Evolutionary conservation across 2,888 invertebrate genomes (phyloP).

Genomic region (Amphipoea oculea): DNA sequence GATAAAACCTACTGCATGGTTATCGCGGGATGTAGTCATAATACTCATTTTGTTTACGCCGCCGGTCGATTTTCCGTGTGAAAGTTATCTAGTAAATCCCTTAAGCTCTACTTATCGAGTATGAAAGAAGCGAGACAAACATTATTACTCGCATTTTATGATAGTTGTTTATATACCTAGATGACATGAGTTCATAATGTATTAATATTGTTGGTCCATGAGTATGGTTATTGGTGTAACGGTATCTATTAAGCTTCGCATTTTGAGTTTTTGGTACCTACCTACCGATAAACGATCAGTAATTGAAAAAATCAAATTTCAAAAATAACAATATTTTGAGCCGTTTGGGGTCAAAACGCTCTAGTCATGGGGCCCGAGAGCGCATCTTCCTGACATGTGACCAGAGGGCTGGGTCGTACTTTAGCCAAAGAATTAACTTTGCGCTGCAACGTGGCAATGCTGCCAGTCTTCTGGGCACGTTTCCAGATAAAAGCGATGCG

Average conservation of each 20-base stretch:
- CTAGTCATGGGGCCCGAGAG: too few species aligned
- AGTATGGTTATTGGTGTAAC: neutral
- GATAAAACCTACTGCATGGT: neutral
- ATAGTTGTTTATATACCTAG: slow-evolving; percentile 23
- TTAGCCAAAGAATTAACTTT: too few species aligned
- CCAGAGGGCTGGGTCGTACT: too few species aligned
- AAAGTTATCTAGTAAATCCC: slow-evolving; percentile 54
- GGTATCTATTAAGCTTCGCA: neutral
- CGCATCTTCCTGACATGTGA: too few species aligned
- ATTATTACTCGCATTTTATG: slow-evolving; percentile 55
- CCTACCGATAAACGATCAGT: neutral
- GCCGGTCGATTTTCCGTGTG: slow-evolving; percentile 30
- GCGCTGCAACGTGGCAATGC: too few species aligned
- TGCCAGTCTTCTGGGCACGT: too few species aligned
- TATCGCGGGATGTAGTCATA: slow-evolving; percentile 22
- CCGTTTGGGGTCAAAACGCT: too few species aligned
- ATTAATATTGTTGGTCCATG: slow-evolving; percentile 9
- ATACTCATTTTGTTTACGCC: slow-evolving; percentile 40
- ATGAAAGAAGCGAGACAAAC: slow-evolving; percentile 59
- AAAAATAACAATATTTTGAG: neutral
- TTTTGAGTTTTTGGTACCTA: neutral
- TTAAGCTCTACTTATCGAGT: slow-evolving; percentile 54
- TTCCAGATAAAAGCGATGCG: too few species aligned
- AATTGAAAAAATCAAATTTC: neutral
- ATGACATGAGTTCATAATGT: slow-evolving; percentile 16